Evolutionary conservation across 30 jellyfish, hydroid and myxozoan genomes (phyloP), one percentile per base, ranked within the genome.

Genomic region (Euphysa ruthae): DNA sequence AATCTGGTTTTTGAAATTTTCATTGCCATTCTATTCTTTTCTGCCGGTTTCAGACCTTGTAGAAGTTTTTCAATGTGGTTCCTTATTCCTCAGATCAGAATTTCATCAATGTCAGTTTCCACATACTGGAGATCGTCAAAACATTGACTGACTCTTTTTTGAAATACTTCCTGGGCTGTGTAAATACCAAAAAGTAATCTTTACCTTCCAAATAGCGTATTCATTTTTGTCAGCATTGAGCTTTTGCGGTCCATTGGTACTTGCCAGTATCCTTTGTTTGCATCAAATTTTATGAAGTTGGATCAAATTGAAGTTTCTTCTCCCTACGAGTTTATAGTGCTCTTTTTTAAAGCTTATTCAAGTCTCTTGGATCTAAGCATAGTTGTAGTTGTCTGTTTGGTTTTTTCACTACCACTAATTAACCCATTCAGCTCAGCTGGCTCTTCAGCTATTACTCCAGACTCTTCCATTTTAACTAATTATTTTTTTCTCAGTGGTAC

Each of bases 281-380:
- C 93, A 61, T 85, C 94, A 10, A 86, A 78, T 52, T 61, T 82
- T 21, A 76, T 6, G 77, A 81, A 86, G 27, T 14, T 54, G 19
- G 28, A 49, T 12, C 52, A 8, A 38, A n/a, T 38, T 29, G 89
- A 57, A 79, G 81, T 58, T 60, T 69, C 34, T 55, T 95, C 0
- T 79, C 43, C 5, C 88, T 63, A 30, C 95, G 95, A 3, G 74
- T 58, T 23, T 49, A 42, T 61, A 70, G 93, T 34, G 73, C 73
- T 32, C 93, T 60, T 68, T 74, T 73, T 20, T 79, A 43, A 15
- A 88, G 82, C 68, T 56, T 70, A 70, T 71, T 85, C 42, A 79
- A 83, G 19, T 72, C 68, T 4, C 64, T 87, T 16, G 95, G 93
- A 60, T 85, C 96, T 7, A 73, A 50, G 35, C 95, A 85, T 20